Base-by-base conservation (phyloP, 2,797 vertebrate genomes). In the Erithacus rubecula region DNA sequence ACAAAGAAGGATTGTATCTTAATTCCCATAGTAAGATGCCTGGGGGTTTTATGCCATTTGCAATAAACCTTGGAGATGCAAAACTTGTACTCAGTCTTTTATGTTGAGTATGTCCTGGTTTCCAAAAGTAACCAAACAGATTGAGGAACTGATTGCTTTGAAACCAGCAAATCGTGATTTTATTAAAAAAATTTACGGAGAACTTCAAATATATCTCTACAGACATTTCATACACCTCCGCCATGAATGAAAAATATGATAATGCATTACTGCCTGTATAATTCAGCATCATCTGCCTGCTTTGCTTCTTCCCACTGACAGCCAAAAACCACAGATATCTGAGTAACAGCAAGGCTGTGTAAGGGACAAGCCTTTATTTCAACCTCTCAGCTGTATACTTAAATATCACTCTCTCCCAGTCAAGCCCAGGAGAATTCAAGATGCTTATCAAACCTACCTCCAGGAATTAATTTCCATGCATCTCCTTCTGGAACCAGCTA, bases 101-200 rank as follows among this genome's bases (percentile, higher is more conserved):
- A 29, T 10, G 8, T n/a, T 58, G 44, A 88, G 91, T 90, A 71
- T 6, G 6, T 34, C 63, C 51, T 55, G 22, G 7, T 68, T 90
- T 85, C 63, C 74, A 83, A 21, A 24, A 59, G 78, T n/a, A 83
- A 83, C 26, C 59, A 80, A 83, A 56, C 30, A 83, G 69, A 69
- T 4, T 32, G 65, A 83, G 70, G 58, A 83, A 63, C 16, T 3
- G 12, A 76, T 41, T 52, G 37, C 49, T 96, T 87, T 89, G 76
- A 91, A 94, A 88, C 18, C 22, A 74, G 30, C 39, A 94, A 81
- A 64, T 74, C 62, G 64, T 63, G 67, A 75, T 68, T 93, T 95
- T 90, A 89, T 89, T 83, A 80, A 92, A 87, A 89, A 58, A 83
- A 91, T 75, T 92, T 92, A 74, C 87, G 41, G 23, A 87, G 55